Conservation (phyloP, 2,797 vertebrate genomes). For the Pachyuromys duprasi region DNA sequence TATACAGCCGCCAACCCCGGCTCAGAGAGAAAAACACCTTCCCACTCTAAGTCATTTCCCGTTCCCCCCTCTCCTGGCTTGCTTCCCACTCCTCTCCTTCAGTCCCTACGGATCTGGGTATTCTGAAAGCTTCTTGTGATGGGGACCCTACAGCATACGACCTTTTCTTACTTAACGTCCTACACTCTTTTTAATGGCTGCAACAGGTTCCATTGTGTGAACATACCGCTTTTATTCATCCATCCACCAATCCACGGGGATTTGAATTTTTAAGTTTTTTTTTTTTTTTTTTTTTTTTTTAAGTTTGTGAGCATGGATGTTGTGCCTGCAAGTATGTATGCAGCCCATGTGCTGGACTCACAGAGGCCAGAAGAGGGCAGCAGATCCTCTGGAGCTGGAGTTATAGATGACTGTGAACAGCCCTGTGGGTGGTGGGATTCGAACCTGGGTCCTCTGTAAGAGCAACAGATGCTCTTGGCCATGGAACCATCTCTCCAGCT, state of each 20-base stretch:
- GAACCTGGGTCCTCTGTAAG: background rate
- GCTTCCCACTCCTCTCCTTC: fast-evolving
- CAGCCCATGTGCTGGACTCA: background rate
- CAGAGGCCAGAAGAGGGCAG: background rate
- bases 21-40: background rate
- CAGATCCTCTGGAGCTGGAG: background rate
- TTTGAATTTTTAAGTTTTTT: background rate
- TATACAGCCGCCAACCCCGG: no score
- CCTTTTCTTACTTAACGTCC: background rate
- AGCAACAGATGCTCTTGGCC: no score
- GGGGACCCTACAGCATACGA: background rate
- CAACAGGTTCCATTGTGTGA: background rate
- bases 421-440: background rate
- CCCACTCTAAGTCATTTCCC: fast-evolving
- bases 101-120: background rate
- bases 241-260: background rate
- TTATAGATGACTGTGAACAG: background rate
- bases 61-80: no score
- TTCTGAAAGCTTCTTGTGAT: background rate
- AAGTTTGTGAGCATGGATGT: background rate
- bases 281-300: background rate
- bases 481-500: background rate
- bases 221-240: fast-evolving
- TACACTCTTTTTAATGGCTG: background rate
- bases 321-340: background rate